Base-by-base conservation (phyloP, 2,888 invertebrate species). In the Coelopa pilipes region DNA sequence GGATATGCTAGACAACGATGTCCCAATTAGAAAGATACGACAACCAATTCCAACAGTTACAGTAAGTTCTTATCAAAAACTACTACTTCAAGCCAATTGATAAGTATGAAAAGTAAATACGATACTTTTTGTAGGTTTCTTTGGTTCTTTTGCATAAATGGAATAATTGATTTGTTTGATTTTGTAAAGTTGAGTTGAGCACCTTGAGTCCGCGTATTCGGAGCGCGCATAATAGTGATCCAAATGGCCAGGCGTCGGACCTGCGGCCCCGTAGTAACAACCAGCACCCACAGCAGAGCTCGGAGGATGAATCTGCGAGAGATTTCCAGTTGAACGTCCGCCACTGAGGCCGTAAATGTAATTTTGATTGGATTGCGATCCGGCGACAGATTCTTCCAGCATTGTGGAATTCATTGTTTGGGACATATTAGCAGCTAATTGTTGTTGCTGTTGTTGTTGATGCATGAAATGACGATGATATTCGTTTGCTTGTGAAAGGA, bases 401-500 rank as follows among this genome's bases (percentile, higher is more conserved):
- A 81, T 76, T 17, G 81, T 82, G 57, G 80, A 78, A 77, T 84
- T 83, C 13, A 83, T 72, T 53, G 55, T 65, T 19, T 71, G 74
- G 24, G 78, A 76, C 66, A 74, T 77, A 76, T 78, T 76, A 69
- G 66, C 74, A 65, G 74, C 72, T 73, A 74, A 49, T 69, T 55
- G 69, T 57, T 60, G 65, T 75, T 79, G 80, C 66, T 80, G 80
- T 47, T 79, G 80, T 49, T 81, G 76, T 53, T 77, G 79, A 57
- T 81, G 80, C 73, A 79, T 79, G 79, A 81, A 82, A 80, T 85
- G 85, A 72, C 86, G 84, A 83, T 86, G 87, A 78, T 84, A 84
- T 80, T 87, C 86, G 82, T 84, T 87, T 78, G 85, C 82, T 82
- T 86, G 86, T 83, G 84, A 83, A 82, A 86, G 85, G 81, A 86